phyloP scores from a whole-genome alignment of 2,888 invertebrate genomes.

The Caenorhabditis macrosperma region DNA sequence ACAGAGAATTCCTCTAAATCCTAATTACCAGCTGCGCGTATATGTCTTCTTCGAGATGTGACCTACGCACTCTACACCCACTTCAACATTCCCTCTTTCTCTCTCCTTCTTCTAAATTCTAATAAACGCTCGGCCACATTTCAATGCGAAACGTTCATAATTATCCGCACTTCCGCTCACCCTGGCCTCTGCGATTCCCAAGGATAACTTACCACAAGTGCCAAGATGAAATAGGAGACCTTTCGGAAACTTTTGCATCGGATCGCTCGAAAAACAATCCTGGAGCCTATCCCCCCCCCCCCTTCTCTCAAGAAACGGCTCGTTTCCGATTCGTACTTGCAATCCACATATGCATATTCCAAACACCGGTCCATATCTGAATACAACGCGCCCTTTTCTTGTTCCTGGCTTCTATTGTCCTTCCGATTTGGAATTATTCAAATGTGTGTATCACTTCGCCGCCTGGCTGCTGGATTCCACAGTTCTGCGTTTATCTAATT shows the following conservation, averaged over 20 bases:
- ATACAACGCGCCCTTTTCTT: constrained; percentile 39
- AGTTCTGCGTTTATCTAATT: constrained; percentile 41
- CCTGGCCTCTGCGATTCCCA: constrained; percentile 9
- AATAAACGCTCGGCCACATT: constrained; percentile 47
- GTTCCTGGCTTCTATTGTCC: constrained; percentile 49
- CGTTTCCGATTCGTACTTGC: constrained; percentile 34
- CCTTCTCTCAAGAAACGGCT: constrained; percentile 10
- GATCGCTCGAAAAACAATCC: constrained; percentile 7
- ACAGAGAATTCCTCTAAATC: constrained; percentile 8
- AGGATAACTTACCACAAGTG: constrained; percentile 53
- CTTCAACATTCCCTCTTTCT: constrained; percentile 38
- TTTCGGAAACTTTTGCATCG: constrained; percentile 6
- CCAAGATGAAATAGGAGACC: constrained; percentile 30
- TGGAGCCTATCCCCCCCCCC: background rate
- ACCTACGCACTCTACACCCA: constrained; percentile 36
- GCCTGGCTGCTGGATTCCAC: constrained; percentile 33
- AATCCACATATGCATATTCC: constrained; percentile 46
- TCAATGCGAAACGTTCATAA: constrained; percentile 56
- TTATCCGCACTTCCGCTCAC: constrained; percentile 34
- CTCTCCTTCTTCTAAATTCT: constrained; percentile 25
- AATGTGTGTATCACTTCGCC: constrained; percentile 47
- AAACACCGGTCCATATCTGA: constrained; percentile 51
- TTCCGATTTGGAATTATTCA: constrained; percentile 58
- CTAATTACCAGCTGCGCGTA: constrained; percentile 57
- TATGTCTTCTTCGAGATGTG: constrained; percentile 32